phyloP scores from a whole-genome alignment of 35 echinoderm and acorn worm genomes.

The Eucidaris tribuloides region DNA sequence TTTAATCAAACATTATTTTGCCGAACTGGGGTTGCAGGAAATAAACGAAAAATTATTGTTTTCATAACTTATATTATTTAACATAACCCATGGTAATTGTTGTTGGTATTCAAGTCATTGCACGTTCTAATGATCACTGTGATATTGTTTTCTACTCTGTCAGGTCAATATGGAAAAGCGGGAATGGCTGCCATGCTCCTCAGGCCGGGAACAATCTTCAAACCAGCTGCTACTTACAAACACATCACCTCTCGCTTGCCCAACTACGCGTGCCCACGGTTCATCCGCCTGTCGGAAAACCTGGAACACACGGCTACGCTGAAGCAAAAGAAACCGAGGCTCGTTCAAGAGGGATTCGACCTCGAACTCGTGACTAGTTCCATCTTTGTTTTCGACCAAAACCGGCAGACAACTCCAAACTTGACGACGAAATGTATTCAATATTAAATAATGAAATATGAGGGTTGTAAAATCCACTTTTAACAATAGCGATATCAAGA shows the following conservation, averaged over 20 bases:
- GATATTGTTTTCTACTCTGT: background rate
- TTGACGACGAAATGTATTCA: constrained; percentile 44
- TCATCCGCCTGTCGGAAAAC: constrained; percentile 46
- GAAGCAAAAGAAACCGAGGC: constrained; percentile 75
- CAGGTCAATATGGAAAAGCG: constrained; percentile 94
- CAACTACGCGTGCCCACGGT: constrained; percentile 92
- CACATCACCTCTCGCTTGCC: constrained; percentile 70
- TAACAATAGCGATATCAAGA: no score
- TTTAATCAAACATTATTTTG: no score
- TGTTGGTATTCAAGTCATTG: no score
- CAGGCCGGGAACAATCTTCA: constrained; percentile 30
- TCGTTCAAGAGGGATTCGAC: constrained; percentile 90
- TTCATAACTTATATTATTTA: no score
- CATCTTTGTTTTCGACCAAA: constrained; percentile 63
- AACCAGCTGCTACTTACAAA: constrained; percentile 51
- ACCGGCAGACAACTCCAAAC: constrained; percentile 40
- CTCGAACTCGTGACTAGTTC: constrained; percentile 55
- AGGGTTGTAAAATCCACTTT: constrained; percentile 56
- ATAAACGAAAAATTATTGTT: no score
- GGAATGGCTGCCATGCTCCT: constrained; percentile 82
- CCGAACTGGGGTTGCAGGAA: no score
- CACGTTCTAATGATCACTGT: no score
- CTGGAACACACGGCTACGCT: constrained; percentile 93
- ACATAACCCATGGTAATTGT: no score
- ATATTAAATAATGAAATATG: constrained; percentile 50